Conservation (phyloP, 2,113 vertebrate genomes). For the Tragulus kanchil region DNA sequence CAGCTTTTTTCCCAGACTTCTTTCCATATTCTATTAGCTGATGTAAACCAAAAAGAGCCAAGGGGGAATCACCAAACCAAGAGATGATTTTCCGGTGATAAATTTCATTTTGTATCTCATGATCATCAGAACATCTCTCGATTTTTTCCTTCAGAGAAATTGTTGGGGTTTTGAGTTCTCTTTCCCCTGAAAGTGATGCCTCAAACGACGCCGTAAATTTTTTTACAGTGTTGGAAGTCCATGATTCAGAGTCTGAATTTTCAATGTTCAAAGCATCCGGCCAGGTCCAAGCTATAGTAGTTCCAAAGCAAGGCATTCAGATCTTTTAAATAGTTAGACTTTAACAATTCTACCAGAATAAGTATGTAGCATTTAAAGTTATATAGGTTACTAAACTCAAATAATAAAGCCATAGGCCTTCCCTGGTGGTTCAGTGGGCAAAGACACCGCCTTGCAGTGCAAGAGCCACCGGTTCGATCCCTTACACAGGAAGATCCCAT, state of each 20-base stretch:
- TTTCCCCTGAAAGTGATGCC: constrained; percentile 90
- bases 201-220: constrained; percentile 93
- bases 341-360: constrained; percentile 40
- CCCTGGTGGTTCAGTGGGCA: too few relatives aligned
- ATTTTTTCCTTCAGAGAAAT: constrained; percentile 62
- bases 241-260: constrained; percentile 92
- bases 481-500: too few relatives aligned
- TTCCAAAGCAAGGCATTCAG: constrained; percentile 72
- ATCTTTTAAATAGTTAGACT: background rate
- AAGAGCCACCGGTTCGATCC: too few relatives aligned
- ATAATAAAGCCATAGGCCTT: background rate
- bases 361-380: background rate
- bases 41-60: constrained; percentile 94
- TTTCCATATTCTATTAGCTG: constrained; percentile 92
- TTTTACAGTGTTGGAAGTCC: constrained; percentile 92
- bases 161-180: constrained; percentile 78
- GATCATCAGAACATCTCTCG: constrained; percentile 59
- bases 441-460: too few relatives aligned
- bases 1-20: constrained; percentile 94
- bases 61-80: constrained; percentile 94
- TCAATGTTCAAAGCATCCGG: constrained; percentile 91
- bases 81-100: constrained; percentile 95
- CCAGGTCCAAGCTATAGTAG: constrained; percentile 95
- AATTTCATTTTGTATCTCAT: constrained; percentile 87
- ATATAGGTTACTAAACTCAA: constrained; percentile 29